phyloP scores from a whole-genome alignment of 1,140 invertebrate species.

The Nymphalis io region DNA sequence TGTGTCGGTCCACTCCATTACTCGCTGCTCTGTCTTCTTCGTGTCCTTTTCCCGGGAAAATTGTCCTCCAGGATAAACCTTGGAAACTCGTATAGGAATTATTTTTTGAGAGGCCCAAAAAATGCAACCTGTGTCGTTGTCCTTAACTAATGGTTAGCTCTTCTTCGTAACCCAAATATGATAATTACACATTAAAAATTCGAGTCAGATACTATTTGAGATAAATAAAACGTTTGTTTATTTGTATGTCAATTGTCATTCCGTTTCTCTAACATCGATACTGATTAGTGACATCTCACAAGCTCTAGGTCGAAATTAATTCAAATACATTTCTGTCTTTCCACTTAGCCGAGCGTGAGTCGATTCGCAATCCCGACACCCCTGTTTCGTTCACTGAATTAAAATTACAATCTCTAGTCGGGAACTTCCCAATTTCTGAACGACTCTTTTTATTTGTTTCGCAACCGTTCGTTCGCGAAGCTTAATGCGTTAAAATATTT shows the following conservation, averaged over 20 bases:
- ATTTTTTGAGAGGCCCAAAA: no score
- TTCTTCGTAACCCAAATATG: no score
- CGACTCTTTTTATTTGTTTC: slow-evolving; percentile 59
- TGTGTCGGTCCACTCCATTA: no score
- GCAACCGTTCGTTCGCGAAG: slow-evolving; percentile 44
- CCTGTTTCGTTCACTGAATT: slow-evolving; percentile 63
- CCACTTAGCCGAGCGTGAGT: slow-evolving; percentile 58
- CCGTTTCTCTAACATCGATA: slow-evolving; percentile 16
- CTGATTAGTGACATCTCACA: slow-evolving; percentile 38
- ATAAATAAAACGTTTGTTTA: background rate
- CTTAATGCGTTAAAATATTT: slow-evolving; percentile 47
- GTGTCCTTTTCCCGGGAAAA: no score
- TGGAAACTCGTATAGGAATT: no score
- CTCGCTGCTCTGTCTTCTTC: no score
- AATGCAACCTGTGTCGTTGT: no score
- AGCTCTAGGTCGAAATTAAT: slow-evolving; percentile 54
- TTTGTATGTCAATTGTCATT: slow-evolving; percentile 2
- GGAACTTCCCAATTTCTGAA: slow-evolving; percentile 56
- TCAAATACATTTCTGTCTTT: slow-evolving; percentile 67
- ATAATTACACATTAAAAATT: background rate
- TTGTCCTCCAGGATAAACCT: no score
- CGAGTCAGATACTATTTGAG: background rate
- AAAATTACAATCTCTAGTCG: slow-evolving; percentile 66
- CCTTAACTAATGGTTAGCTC: background rate
- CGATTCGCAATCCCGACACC: slow-evolving; percentile 69